Evolutionary conservation across 37 sponge, comb jelly and placozoan species (phyloP), one percentile per base, ranked within the genome.

Genomic region (Chondrilla cf. caribensis): DNA sequence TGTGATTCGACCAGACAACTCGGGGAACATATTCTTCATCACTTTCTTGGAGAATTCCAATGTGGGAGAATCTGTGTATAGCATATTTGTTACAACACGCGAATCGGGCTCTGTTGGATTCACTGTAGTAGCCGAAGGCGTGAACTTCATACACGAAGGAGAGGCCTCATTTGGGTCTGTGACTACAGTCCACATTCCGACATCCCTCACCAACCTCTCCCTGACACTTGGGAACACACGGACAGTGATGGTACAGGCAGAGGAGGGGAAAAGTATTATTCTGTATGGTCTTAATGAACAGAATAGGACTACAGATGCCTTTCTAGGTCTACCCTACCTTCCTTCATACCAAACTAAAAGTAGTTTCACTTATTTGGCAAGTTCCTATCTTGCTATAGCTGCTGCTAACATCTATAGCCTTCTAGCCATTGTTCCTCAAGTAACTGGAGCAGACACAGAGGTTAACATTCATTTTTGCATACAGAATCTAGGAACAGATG

Each of bases 301-400:
- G 43, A 36, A 15, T 1, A 17, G 19, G 2, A 70, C 78, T 15
- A 62, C 79, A 24, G 87, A 87, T 79, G 66, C 83, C 21, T 87
- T 87, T 37, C 58, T 87, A 38, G 87, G 79, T 70, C 79, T 87
- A 22, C 87, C 87, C 2, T 43, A 39, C 6, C 24, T 43, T 73
- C 41, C 76, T 4, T 4, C n/a, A 21, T 2, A 7, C 22, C 22
- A 6, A 28, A 6, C 8, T 19, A n/a, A 15, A 19, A 62, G 18
- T 15, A 62, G 64, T 28, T 62, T 19, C 64, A n/a, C 25, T 7
- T 62, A 19, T 28, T 7, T 62, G 15, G 64, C 29, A 28, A 28
- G 29, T 29, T 29, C 29, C 18, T 28, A 62, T 62, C 6, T 28
- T 28, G 64, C 64, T 29, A 7, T 62, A 19, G 41, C n/a, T n/a